Conservation (phyloP, 35 echinoderm and acorn worm genomes). For the Patiria miniata region DNA sequence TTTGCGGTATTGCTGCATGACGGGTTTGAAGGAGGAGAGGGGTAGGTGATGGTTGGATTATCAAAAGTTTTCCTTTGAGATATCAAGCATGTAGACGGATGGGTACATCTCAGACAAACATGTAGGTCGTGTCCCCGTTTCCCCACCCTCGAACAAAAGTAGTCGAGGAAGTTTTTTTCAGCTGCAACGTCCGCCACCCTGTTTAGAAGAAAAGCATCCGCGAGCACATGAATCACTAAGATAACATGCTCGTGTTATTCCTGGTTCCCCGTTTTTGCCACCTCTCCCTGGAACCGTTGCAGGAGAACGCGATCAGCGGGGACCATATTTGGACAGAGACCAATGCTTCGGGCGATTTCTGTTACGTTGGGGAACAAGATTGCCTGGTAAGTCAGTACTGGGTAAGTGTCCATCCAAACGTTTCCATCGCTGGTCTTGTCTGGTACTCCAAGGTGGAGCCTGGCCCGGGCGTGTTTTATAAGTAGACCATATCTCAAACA, state of each 20-base stretch:
- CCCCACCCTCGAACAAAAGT: background rate
- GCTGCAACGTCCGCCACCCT: background rate
- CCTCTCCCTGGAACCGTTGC: background rate
- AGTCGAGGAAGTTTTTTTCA: background rate
- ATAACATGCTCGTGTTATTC: background rate
- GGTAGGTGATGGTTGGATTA: too few species aligned
- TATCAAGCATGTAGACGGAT: too few species aligned
- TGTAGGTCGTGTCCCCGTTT: too few species aligned
- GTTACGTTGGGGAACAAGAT: conserved; percentile 98
- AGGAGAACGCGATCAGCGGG: conserved; percentile 95
- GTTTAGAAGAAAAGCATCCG: conserved; percentile 6
- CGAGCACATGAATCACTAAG: background rate
- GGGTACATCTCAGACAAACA: too few species aligned
- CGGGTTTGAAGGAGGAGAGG: too few species aligned
- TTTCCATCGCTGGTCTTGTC: background rate
- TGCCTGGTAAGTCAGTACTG: conserved; percentile 94
- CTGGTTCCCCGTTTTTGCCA: too few species aligned
- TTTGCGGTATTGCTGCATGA: too few species aligned
- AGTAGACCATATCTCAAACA: too few species aligned
- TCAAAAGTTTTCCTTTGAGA: too few species aligned
- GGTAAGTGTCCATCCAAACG: conserved; percentile 56
- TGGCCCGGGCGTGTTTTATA: background rate
- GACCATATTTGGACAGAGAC: conserved; percentile 98
- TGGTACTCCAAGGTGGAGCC: background rate
- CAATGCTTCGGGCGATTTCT: conserved; percentile 97